These are phyloP conservation scores for Oxyura jamaicensis DNA, from an alignment of 2,113 vertebrate genomes.

Conservation along the genomic window DNA sequence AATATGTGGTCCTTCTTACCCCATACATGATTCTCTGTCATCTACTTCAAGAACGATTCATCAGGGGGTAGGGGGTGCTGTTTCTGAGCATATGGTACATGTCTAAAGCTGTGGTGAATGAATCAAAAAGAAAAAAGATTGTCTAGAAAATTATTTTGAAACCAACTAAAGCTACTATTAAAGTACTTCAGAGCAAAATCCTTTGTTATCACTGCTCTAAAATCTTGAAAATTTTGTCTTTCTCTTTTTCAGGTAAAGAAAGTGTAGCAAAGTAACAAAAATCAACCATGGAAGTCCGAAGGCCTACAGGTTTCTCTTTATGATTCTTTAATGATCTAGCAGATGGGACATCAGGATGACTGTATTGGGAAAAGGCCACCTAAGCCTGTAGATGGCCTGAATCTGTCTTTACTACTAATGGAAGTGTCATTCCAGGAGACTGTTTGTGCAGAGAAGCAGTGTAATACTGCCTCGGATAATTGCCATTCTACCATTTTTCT, in stretches of 20 bases:
- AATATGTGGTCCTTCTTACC: not conserved
- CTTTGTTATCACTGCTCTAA: not conserved
- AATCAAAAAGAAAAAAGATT: not conserved
- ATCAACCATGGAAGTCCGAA: not conserved
- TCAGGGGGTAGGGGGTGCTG: no score
- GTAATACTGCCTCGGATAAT: not conserved
- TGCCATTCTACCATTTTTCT: slow-evolving; percentile 12
- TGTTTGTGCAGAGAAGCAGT: not conserved
- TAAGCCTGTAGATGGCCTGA: not conserved
- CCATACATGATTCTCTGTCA: not conserved
- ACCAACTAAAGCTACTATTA: not conserved
- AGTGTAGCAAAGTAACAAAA: not conserved
- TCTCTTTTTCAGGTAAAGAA: not conserved
- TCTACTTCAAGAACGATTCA: not conserved
- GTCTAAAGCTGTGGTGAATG: not conserved
- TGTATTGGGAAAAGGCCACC: not conserved
- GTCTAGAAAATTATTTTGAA: not conserved
- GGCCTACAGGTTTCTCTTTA: not conserved
- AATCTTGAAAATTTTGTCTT: not conserved
- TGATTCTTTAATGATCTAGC: not conserved
- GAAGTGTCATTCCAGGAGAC: not conserved
- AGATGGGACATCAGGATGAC: not conserved
- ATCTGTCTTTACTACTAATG: not conserved
- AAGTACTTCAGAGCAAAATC: not conserved
- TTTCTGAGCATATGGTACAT: not conserved